Base-by-base conservation (phyloP, 2,113 vertebrate genomes). In the Pristiophorus japonicus region DNA sequence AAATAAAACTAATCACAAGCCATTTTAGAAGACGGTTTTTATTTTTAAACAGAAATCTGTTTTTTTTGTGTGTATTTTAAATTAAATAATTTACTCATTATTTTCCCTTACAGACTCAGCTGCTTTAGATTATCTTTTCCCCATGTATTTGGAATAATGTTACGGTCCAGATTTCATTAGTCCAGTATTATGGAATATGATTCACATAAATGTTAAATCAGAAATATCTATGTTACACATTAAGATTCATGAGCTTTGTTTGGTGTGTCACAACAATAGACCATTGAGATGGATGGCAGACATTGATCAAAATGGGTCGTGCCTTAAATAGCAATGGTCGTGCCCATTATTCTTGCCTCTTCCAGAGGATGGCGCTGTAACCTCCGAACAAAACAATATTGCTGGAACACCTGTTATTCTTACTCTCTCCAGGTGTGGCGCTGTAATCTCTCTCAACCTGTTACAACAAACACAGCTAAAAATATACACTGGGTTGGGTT, bases 321-420 rank as follows among this genome's bases (percentile, higher is more conserved):
- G 34, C 12, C 18, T 3, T 42, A 42, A 81, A 38, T 62, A 34
- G 34, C 59, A 63, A 18, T 11, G 59, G 6, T 10, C 1, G 59
- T 65, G 59, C 88, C 62, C 65, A 59, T 65, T 10, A 92, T 63
- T 24, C 88, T 38, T 38, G 16, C 88, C 88, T 8, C 59, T 63
- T 65, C 88, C 88, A 92, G 88, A 65, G 62, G 88, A 63, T 92
- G 88, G 88, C 88, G 16, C 4, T 63, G 59, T n/a, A 63, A 63
- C 18, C 75, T n/a, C 34, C 88, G 16, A 63, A 92, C 88, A 62
- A 63, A n/a, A 55, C 12, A 63, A 63, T 7, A 63, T 92, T n/a
- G 59, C 55, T 38, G 88, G 12, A 63, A 18, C 59, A 92, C 59
- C 59, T 63, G 14, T 38, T 18, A 11, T 30, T 90, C 27, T 42